A percentile compares a stretch with the other conserved stretches of the same genome.
Conservation (phyloP, 2,113 vertebrate species). For the Sinocyclocheilus grahami region DNA sequence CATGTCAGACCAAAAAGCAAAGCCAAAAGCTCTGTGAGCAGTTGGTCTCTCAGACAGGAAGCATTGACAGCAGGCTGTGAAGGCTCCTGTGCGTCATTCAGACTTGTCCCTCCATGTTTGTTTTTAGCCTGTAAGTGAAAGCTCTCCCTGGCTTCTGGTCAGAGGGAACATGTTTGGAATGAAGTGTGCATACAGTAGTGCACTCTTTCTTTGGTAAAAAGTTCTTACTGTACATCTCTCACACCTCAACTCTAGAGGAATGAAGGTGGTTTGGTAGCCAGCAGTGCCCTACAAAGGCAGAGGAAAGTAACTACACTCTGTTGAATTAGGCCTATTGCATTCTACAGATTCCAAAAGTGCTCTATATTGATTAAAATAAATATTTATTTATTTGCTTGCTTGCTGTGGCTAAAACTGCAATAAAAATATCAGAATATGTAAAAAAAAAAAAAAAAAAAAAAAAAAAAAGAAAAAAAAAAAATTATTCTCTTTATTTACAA, state of each 20-base stretch:
- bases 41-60: constrained; percentile 53
- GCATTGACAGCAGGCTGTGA: constrained; percentile 53
- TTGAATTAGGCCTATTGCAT: background rate
- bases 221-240: constrained; percentile 39
- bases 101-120: constrained; percentile 54
- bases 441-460: background rate
- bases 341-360: background rate
- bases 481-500: no score
- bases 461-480: no score
- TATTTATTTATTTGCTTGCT: background rate
- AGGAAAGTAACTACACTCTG: constrained; percentile 43
- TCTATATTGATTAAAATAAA: background rate
- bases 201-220: constrained; percentile 31
- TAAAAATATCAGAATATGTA: background rate
- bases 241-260: background rate
- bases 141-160: constrained; percentile 46
- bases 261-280: constrained; percentile 40
- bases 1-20: constrained; percentile 11
- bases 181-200: constrained; percentile 47
- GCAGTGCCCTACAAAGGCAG: constrained; percentile 56
- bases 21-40: constrained; percentile 36
- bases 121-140: constrained; percentile 58
- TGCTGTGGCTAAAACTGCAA: background rate
- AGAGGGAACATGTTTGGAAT: constrained; percentile 46
- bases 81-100: constrained; percentile 56